Evolutionary conservation across 2,797 vertebrate genomes (phyloP), one percentile per base, ranked within the genome.

Genomic region (Parotocinclus haroldoi): DNA sequence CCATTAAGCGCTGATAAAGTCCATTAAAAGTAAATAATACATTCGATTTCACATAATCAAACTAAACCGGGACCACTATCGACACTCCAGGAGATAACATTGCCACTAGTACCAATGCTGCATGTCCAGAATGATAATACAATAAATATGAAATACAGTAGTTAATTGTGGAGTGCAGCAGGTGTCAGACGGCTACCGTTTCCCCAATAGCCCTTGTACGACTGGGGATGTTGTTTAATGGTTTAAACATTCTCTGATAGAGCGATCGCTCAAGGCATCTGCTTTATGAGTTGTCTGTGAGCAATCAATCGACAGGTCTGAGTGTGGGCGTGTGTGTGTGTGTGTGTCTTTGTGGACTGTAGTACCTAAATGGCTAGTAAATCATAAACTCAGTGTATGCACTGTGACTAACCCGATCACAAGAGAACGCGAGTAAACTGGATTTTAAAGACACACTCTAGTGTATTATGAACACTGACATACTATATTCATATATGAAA

Each of bases 301-400:
- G 9, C 58, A 27, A 27, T 27, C 27, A 27, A 27, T 27, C 27
- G 27, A 2, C 27, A 27, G 27, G 2, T 2, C 27, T 12, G 12
- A 51, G 37, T 60, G 50, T 50, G 44, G 13, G 12, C 48, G 36
- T 65, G 52, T 51, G 36, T 39, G 65, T n/a, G 14, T 58, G 46
- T 63, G 16, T 39, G 27, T 17, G 7, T 40, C 13, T 69, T 40
- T 54, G 40, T 59, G 49, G 14, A 19, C 49, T 66, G 59, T 13
- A 67, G 52, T 71, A 61, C 38, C n/a, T 17, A 38, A 76, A 74
- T 69, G 51, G 54, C 68, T 74, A 51, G 85, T 90, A 86, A 89
- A 89, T 89, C 77, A 88, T 88, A 65, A 84, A 86, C 76, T n/a
- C 48, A 45, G 39, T 82, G 53, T 70, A 72, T 72, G 80, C 74